phyloP scores from a whole-genome alignment of 1,140 invertebrate genomes.

The Drosophila kanapiae region DNA sequence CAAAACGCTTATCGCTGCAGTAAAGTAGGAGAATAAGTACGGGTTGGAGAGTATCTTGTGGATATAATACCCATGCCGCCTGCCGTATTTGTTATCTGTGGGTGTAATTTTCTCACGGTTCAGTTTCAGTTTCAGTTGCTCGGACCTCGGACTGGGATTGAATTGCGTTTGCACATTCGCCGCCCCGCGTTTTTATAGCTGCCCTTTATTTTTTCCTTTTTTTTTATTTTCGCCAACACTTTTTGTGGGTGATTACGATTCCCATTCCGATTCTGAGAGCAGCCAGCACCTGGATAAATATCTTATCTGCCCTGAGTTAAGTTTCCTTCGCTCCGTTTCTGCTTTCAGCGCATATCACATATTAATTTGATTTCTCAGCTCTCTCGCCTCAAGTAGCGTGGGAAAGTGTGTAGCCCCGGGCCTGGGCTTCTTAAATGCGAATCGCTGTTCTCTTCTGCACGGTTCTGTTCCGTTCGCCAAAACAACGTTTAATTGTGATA shows the following conservation, averaged over 20 bases:
- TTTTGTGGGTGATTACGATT: slow-evolving; percentile 73
- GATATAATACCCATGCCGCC: slow-evolving; percentile 13
- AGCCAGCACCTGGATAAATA: slow-evolving; percentile 81
- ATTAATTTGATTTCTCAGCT: slow-evolving; percentile 73
- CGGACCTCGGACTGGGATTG: slow-evolving; percentile 54
- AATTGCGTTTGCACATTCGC: slow-evolving; percentile 83
- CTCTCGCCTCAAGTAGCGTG: slow-evolving; percentile 70
- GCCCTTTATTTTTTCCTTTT: slow-evolving; percentile 49
- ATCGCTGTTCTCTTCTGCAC: slow-evolving; percentile 37
- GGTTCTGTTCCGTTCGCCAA: slow-evolving; percentile 13
- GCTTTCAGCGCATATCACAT: slow-evolving; percentile 74
- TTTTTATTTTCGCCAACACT: slow-evolving; percentile 64
- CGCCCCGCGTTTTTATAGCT: slow-evolving; percentile 22
- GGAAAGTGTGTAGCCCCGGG: slow-evolving; percentile 55
- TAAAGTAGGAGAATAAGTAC: slow-evolving; percentile 41
- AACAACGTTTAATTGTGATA: slow-evolving; percentile 22
- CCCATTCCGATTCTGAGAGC: slow-evolving; percentile 29
- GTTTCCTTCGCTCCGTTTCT: slow-evolving; percentile 58
- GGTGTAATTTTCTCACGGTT: slow-evolving; percentile 84
- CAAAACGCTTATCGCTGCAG: slow-evolving; percentile 74
- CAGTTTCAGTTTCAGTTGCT: slow-evolving; percentile 71
- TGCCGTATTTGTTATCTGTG: slow-evolving; percentile 64
- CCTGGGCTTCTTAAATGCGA: slow-evolving; percentile 34
- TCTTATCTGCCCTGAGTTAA: slow-evolving; percentile 67
- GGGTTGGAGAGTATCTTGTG: slow-evolving; percentile 22